These are phyloP conservation scores for Zaprionus taronus DNA, from an alignment of 1,140 invertebrate species.

Conservation along the genomic window DNA sequence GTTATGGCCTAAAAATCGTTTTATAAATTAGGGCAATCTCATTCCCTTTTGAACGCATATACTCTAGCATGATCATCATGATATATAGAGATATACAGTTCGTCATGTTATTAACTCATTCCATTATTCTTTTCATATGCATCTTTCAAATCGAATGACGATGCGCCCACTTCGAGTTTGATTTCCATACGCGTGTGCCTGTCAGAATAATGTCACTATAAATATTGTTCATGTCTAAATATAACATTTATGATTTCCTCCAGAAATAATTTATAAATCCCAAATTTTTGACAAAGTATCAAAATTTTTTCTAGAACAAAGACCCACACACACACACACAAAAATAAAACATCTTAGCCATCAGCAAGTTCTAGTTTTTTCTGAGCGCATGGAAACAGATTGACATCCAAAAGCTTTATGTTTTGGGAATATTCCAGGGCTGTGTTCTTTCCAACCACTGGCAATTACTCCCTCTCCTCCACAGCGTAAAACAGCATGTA, in stretches of 20 bases:
- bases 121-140: background rate
- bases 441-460: background rate
- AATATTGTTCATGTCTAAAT: constrained; percentile 66
- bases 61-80: too few relatives aligned
- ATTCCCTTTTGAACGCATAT: too few relatives aligned
- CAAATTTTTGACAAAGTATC: constrained; percentile 58
- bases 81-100: too few relatives aligned
- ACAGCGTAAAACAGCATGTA: background rate
- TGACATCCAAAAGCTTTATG: background rate
- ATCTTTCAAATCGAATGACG: constrained; percentile 21
- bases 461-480: background rate
- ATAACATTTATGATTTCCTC: constrained; percentile 64
- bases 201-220: constrained; percentile 61
- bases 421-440: background rate
- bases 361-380: background rate
- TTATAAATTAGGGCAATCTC: too few relatives aligned
- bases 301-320: constrained; percentile 43
- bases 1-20: too few relatives aligned
- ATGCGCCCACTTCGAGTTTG: constrained; percentile 32
- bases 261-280: constrained; percentile 61
- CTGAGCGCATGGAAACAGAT: background rate
- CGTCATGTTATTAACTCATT: too few relatives aligned
- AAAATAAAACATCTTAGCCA: constrained; percentile 25
- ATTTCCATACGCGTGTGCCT: constrained; percentile 40
- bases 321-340: background rate